These are phyloP conservation scores for Echinops telfairi DNA, from an alignment of 2,113 vertebrate species.

Conservation along the genomic window DNA sequence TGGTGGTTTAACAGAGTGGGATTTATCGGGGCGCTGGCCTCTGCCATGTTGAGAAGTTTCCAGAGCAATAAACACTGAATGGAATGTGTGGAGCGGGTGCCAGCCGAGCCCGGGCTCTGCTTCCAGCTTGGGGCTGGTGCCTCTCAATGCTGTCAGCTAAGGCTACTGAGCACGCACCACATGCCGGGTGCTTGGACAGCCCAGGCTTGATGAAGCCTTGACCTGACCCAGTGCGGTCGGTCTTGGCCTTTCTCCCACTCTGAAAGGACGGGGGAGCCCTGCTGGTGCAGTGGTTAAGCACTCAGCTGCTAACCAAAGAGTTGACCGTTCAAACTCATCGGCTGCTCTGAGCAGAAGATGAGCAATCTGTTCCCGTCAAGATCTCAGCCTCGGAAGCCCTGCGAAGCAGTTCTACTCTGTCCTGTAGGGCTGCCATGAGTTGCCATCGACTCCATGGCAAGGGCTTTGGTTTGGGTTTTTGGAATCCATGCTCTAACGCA, in stretches of 20 bases:
- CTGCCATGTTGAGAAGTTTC: conserved; percentile 54
- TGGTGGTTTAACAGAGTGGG: conserved; percentile 65
- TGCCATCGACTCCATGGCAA: not conserved
- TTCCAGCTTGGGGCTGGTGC: not conserved
- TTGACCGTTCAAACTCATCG: not conserved
- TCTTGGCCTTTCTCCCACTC: not conserved
- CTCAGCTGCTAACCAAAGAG: not conserved
- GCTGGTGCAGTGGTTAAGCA: not conserved
- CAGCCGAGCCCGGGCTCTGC: not conserved
- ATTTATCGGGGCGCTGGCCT: conserved; percentile 69
- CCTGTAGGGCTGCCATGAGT: not conserved
- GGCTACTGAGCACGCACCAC: rapidly evolving
- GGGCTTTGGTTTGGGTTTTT: no score
- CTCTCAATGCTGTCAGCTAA: rapidly evolving
- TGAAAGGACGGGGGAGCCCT: not conserved
- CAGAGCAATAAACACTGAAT: conserved; percentile 32
- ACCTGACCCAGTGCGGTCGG: not conserved
- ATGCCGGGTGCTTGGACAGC: not conserved
- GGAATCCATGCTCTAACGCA: no score
- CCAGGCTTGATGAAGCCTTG: not conserved
- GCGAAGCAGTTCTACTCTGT: not conserved
- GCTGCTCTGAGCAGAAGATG: not conserved
- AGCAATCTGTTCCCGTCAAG: not conserved
- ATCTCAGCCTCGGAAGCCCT: not conserved
- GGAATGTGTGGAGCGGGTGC: not conserved